Conservation (phyloP, 2,113 vertebrate genomes). For the Crotalus tigris region DNA sequence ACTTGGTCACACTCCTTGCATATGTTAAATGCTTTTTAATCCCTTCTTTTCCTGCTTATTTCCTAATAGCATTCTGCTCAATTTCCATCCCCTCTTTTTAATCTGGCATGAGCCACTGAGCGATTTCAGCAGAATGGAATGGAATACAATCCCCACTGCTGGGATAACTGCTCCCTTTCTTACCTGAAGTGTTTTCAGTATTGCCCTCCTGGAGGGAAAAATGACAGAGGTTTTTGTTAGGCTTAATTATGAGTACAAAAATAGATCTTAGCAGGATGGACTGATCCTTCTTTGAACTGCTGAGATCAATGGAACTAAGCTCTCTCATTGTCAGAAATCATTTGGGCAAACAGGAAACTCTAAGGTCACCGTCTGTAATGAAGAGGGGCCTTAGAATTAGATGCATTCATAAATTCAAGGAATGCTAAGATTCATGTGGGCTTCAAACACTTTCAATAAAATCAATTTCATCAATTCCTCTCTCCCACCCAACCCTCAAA, state of each 20-base stretch:
- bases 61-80: slow-evolving; percentile 34
- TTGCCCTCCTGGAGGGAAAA: slow-evolving; percentile 8
- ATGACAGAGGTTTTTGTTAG: slow-evolving; percentile 36
- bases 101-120: slow-evolving; percentile 33
- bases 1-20: background rate
- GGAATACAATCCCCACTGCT: slow-evolving; percentile 5
- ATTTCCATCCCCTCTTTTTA: background rate
- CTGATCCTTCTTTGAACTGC: slow-evolving; percentile 44
- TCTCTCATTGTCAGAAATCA: slow-evolving; percentile 28
- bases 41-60: background rate
- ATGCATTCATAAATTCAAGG: slow-evolving; percentile 49
- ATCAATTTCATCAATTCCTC: background rate
- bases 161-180: slow-evolving; percentile 22
- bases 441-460: slow-evolving; percentile 24
- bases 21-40: background rate
- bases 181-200: background rate
- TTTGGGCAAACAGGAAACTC: slow-evolving; percentile 35
- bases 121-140: slow-evolving; percentile 40
- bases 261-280: slow-evolving; percentile 46
- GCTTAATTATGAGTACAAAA: slow-evolving; percentile 43
- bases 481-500: background rate
- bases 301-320: slow-evolving; percentile 56
- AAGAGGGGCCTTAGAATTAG: slow-evolving; percentile 21
- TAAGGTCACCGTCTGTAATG: slow-evolving; percentile 27
- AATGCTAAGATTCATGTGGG: slow-evolving; percentile 37